Evolutionary conservation across 2,888 invertebrate species (phyloP).

Genomic region (Ectemnius lituratus): DNA sequence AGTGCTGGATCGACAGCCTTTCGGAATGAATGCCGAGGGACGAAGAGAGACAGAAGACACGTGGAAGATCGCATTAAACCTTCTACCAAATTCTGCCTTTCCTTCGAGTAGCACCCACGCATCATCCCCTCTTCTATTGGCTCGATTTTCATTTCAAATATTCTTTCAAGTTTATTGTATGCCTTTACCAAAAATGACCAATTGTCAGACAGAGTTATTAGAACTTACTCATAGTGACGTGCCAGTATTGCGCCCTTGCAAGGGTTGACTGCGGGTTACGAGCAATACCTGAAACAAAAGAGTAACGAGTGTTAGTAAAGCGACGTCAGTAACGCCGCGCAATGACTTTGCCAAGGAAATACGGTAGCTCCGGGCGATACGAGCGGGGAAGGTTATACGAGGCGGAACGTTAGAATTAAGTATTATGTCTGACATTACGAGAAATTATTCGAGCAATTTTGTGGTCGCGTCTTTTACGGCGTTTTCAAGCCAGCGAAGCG

Average conservation of each 20-base stretch:
- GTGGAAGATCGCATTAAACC: conserved; percentile 71
- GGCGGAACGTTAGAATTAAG: conserved; percentile 61
- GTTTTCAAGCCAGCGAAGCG: conserved; percentile 25
- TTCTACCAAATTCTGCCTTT: conserved; percentile 69
- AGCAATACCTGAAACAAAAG: conserved; percentile 57
- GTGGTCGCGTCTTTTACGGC: conserved; percentile 54
- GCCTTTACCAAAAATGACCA: too few relatives aligned
- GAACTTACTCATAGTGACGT: not conserved
- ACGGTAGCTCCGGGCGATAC: conserved; percentile 2
- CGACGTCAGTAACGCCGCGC: conserved; percentile 12
- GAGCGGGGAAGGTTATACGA: conserved; percentile 5
- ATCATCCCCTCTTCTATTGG: conserved; percentile 34
- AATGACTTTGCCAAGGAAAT: not conserved
- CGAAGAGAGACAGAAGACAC: conserved; percentile 29
- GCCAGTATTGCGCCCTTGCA: conserved; percentile 12
- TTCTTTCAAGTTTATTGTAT: not conserved
- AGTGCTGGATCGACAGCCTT: conserved; percentile 33
- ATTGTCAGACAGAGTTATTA: too few relatives aligned
- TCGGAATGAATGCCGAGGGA: conserved; percentile 32
- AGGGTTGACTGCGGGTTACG: conserved; percentile 28
- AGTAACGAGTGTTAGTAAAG: conserved; percentile 37
- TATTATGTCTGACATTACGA: conserved; percentile 62
- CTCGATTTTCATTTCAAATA: not conserved
- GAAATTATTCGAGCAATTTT: conserved; percentile 66
- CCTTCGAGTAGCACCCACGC: conserved; percentile 40